Base-by-base conservation (phyloP, 1,140 invertebrate genomes). In the Thaumetopoea pityocampa region DNA sequence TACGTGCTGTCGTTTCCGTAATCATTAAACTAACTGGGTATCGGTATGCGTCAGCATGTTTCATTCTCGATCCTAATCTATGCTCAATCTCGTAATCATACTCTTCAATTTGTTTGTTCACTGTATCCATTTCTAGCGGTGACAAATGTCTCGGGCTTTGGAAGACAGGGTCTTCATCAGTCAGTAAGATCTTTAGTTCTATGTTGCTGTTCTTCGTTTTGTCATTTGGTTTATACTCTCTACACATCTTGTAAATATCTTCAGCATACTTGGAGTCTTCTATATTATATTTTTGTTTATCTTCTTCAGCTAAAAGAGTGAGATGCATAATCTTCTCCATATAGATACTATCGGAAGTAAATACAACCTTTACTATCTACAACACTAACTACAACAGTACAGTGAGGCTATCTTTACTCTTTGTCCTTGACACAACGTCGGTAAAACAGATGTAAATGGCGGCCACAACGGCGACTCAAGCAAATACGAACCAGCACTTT, bases 21-120 rank as follows among this genome's bases (percentile, higher is more conserved):
- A 53, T 3, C 23, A 59, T 32, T 3, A 43, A 7, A 24, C 37
- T 33, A 27, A 45, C 52, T n/a, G 70, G 69, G 22, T 68, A 57
- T 36, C 78, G 49, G 26, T 73, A 32, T 0, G 77, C 73, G 34
- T 87, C 80, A 1, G 73, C 70, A 47, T 86, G 82, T 38, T 65
- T 67, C 67, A 86, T 81, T 9, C 52, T 34, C 2, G 15, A 44
- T 12, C 74, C 72, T 16, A 34, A 41, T 42, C 70, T 47, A 43
- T 84, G 76, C 38, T 58, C 56, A 4, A 67, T 53, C 5, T 62
- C 48, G 4, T 74, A 85, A 18, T 74, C 58, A 40, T 56, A 78
- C 8, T 69, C 66, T 57, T 74, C 63, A n/a, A 67, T 51, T 32
- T 68, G 61, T 8, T 56, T 47, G 19, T 59, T 47, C 5, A 71